These are phyloP conservation scores for human DNA, from an alignment of 2,113 vertebrate species.

Conservation along the genomic window DNA sequence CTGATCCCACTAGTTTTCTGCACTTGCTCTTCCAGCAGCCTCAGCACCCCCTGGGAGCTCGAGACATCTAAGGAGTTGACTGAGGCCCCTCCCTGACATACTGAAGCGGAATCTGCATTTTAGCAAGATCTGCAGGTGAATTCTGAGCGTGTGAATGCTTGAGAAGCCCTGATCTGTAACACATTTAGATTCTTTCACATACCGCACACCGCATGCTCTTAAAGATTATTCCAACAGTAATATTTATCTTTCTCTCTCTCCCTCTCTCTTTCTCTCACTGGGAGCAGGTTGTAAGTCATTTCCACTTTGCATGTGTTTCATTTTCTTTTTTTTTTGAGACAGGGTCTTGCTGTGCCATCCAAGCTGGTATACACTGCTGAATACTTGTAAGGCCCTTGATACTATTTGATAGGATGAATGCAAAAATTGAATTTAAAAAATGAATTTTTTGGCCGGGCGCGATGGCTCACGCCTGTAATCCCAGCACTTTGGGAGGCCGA, in stretches of 20 bases:
- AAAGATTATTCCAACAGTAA: background rate
- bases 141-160: fast-evolving
- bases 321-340: background rate
- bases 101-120: background rate
- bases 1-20: fast-evolving
- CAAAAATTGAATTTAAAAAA: no score
- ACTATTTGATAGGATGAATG: no score
- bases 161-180: background rate
- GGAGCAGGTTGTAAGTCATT: background rate
- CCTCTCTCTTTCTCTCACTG: background rate
- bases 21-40: background rate
- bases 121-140: no score
- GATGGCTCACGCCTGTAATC: no score
- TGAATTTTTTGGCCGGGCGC: no score
- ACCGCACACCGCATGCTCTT: background rate
- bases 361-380: no score
- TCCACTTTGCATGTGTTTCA: background rate
- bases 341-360: no score
- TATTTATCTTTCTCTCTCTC: background rate
- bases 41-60: no score
- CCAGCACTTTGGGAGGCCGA: no score
- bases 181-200: background rate
- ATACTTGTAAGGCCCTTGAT: no score
- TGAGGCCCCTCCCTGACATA: background rate
- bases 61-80: background rate